Base-by-base conservation (phyloP, 2,797 vertebrate species). In the Amazona finschi region DNA sequence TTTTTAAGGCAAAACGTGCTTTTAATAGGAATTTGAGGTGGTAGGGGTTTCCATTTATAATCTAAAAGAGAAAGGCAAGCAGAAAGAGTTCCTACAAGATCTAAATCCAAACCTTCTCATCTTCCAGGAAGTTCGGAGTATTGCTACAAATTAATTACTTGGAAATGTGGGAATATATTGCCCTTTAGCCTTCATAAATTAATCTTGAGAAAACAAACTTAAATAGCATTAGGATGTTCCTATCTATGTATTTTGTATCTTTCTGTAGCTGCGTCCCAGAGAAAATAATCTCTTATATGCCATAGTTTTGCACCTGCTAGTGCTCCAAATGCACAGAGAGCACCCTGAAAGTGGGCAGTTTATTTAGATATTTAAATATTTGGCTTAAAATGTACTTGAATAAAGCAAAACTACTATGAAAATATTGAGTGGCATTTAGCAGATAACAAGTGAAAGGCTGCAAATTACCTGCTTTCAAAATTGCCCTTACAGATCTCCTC, bases 31-130 rank as follows among this genome's bases (percentile, higher is more conserved):
- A 83, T 92, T 77, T 76, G 21, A 87, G 28, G 38, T 89, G 25
- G 8, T 77, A 30, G 4, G 72, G 96, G 94, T 95, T 95, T 41
- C 21, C 28, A 69, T 90, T 95, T 92, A 85, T 78, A 93, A 84
- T 82, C 57, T 78, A 71, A 64, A 17, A 52, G 62, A 93, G 65
- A 86, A 12, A 25, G 55, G 15, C 4, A 85, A 44, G 25, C 47
- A 72, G 25, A 43, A 46, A 57, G 31, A 74, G 16, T 33, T 81
- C 44, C 65, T 82, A 22, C 53, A 55, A 80, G 25, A 73, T 33
- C 28, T 64, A 94, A 87, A 67, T 64, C 6, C 66, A 80, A 52
- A 87, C 89, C 70, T 92, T 94, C 61, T 85, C 60, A 43, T 72
- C 36, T 95, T 88, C 44, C 39, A 44, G 19, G 15, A 20, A 52